These are phyloP conservation scores for Parascotia fuliginaria DNA, from an alignment of 2,888 invertebrate genomes.

Conservation along the genomic window DNA sequence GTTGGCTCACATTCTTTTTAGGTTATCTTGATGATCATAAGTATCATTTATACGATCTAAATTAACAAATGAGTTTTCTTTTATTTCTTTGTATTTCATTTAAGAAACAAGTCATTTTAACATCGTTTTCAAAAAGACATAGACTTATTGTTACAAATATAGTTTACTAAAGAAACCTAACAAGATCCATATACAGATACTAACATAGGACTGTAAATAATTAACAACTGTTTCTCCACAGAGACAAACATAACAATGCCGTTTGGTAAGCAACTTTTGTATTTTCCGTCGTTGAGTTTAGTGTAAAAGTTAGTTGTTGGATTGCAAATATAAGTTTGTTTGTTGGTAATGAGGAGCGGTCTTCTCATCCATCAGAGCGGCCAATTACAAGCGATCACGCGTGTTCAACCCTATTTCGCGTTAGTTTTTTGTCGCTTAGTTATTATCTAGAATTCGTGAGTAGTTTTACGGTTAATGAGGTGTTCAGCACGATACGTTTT, in stretches of 20 bases:
- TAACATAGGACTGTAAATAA: conserved; percentile 56
- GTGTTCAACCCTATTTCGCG: conserved; percentile 71
- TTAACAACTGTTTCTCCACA: conserved; percentile 54
- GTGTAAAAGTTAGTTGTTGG: conserved; percentile 12
- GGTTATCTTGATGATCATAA: no score
- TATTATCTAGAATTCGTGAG: conserved; percentile 51
- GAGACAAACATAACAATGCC: conserved; percentile 17
- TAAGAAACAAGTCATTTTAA: no score
- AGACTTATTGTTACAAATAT: no score
- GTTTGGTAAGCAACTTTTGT: neutral
- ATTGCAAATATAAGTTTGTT: conserved; percentile 43
- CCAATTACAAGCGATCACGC: conserved; percentile 81
- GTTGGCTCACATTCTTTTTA: no score
- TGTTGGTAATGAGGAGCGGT: conserved; percentile 60
- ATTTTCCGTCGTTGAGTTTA: conserved; percentile 25
- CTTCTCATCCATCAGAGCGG: conserved; percentile 65
- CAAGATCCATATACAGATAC: conserved; percentile 22
- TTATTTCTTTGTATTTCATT: no score
- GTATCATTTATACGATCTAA: no score
- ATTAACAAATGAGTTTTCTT: no score
- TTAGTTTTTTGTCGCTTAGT: conserved; percentile 44
- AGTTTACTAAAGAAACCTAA: no score
- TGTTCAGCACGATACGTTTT: conserved; percentile 32
- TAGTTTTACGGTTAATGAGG: conserved; percentile 37
- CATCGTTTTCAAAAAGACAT: no score